A percentile compares a stretch with the other conserved stretches of the same genome.
Conservation (phyloP, 2,888 invertebrate species). For the Drosophila picticornis region DNA sequence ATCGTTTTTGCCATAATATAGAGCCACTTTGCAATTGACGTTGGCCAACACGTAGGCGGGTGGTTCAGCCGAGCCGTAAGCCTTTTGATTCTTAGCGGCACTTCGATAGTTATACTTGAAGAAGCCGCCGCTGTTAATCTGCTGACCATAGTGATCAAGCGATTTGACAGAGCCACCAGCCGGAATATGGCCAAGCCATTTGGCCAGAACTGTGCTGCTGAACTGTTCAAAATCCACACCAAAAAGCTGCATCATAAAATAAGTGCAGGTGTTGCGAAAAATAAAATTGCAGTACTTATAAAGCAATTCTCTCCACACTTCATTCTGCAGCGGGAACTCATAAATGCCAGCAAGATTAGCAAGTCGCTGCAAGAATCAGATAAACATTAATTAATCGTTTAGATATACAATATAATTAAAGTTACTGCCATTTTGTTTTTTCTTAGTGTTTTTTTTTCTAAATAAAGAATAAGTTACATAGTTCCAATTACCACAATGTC, state of each 20-base stretch:
- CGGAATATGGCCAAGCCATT: slow-evolving; percentile 87
- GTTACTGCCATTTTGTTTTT: not conserved
- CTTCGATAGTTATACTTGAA: slow-evolving; percentile 86
- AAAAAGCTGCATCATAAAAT: slow-evolving; percentile 85
- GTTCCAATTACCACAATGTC: slow-evolving; percentile 21
- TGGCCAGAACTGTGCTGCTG: slow-evolving; percentile 86
- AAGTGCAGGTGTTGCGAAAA: slow-evolving; percentile 54
- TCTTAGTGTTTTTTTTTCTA: not conserved
- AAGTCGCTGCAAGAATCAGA: slow-evolving; percentile 18
- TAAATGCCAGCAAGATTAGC: slow-evolving; percentile 29
- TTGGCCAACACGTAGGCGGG: slow-evolving; percentile 86
- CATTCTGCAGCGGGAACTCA: slow-evolving; percentile 58
- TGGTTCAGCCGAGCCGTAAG: slow-evolving; percentile 45
- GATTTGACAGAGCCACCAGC: slow-evolving; percentile 87
- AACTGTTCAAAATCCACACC: slow-evolving; percentile 85
- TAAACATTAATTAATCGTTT: not conserved
- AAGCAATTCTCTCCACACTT: slow-evolving; percentile 26
- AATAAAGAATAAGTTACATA: too few species aligned
- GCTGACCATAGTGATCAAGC: slow-evolving; percentile 86
- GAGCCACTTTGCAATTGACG: slow-evolving; percentile 85
- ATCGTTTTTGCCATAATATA: slow-evolving; percentile 63
- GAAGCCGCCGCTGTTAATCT: slow-evolving; percentile 76
- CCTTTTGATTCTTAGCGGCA: slow-evolving; percentile 56
- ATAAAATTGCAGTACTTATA: slow-evolving; percentile 43
- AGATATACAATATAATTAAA: slow-evolving; percentile 10